Conservation (phyloP, 2,113 vertebrate genomes). For the Eurypyga helias region DNA sequence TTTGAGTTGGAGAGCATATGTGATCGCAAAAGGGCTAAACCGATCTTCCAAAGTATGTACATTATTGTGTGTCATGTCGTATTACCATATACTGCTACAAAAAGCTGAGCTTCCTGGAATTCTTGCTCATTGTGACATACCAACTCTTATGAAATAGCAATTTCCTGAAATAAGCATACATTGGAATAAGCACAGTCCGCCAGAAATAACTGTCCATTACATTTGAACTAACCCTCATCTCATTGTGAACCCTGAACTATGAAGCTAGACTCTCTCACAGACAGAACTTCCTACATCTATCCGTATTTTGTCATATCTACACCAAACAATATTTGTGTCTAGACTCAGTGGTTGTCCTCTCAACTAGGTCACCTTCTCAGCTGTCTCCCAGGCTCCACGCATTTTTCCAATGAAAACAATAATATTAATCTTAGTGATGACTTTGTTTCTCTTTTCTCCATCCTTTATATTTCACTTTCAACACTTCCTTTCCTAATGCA, state of each 20-base stretch:
- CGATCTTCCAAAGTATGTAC: not conserved
- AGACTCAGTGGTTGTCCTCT: not conserved
- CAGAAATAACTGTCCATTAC: not conserved
- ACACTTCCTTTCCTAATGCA: not conserved
- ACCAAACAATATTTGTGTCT: not conserved
- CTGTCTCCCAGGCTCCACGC: not conserved
- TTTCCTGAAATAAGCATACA: not conserved
- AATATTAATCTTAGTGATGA: not conserved
- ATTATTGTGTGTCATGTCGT: not conserved
- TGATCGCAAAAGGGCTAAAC: not conserved
- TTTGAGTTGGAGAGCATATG: not conserved
- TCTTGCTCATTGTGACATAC: accelerated
- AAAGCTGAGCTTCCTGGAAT: not conserved
- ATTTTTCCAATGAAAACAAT: not conserved
- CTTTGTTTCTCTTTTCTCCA: not conserved
- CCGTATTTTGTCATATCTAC: not conserved
- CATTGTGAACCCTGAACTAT: not conserved
- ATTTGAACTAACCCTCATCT: not conserved
- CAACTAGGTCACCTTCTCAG: not conserved
- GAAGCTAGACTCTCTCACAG: not conserved
- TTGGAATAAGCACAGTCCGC: not conserved
- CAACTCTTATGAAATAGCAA: not conserved
- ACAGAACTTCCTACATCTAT: not conserved
- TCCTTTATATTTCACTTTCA: not conserved
- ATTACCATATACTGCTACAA: not conserved